Percentiles rank a stretch among this genome's conserved stretches.
phyloP scores from a whole-genome alignment of 2,113 vertebrate genomes.

The Nothobranchius kuhntae region DNA sequence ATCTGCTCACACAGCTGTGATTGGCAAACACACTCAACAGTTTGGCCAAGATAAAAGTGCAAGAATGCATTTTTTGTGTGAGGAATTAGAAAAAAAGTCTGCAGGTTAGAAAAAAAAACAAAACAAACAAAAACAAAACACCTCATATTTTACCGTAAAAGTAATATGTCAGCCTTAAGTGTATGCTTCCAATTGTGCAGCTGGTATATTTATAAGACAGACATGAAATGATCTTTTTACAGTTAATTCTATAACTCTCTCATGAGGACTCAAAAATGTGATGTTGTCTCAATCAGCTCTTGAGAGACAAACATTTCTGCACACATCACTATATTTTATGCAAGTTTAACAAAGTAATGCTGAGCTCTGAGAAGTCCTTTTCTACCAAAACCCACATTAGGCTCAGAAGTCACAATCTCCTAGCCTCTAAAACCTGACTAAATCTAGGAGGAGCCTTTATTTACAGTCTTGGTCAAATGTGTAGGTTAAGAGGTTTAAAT shows the following conservation, averaged over 20 bases:
- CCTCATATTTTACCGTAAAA: slow-evolving; percentile 10
- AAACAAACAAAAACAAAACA: not conserved
- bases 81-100: slow-evolving; percentile 28
- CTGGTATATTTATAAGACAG: too few species aligned
- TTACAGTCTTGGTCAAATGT: too few species aligned
- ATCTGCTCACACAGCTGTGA: slow-evolving; percentile 79
- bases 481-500: too few species aligned
- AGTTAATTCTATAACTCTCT: too few species aligned
- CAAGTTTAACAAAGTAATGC: too few species aligned
- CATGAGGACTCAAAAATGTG: too few species aligned
- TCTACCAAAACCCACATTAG: not conserved
- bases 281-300: too few species aligned
- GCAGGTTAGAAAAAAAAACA: slow-evolving; percentile 13
- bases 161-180: not conserved
- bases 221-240: too few species aligned
- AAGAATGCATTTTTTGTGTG: slow-evolving; percentile 60
- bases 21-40: slow-evolving; percentile 73
- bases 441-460: too few species aligned
- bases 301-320: too few species aligned
- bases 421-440: too few species aligned
- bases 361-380: not conserved
- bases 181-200: not conserved
- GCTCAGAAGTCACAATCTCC: not conserved
- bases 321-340: not conserved
- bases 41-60: slow-evolving; percentile 65